Base-by-base conservation (phyloP, 2,113 vertebrate genomes). In the Eudyptes chrysolophus region DNA sequence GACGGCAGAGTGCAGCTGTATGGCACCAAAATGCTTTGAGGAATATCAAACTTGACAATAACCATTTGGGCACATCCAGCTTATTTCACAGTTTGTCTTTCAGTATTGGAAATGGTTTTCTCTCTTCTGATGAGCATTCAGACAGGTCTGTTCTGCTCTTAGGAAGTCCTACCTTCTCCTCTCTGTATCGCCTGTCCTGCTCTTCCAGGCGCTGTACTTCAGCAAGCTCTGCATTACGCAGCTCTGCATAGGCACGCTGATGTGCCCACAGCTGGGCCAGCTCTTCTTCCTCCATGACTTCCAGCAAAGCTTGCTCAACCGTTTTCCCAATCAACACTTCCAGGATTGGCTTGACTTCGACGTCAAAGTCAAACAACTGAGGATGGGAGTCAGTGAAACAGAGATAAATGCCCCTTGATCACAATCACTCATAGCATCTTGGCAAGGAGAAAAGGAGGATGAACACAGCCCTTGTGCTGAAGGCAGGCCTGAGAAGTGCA, bases 281-380 rank as follows among this genome's bases (percentile, higher is more conserved):
- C 97, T 99, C 99, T 66, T 99, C 99, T 93, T 99, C 99, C 90
- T 99, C 99, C 99, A 99, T 99, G 58, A 99, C 99, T 96, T 99
- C 99, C 96, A 99, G 96, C 80, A 99, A 98, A 29, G 99, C 97
- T 97, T 99, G 99, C 88, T 99, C 99, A 25, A 99, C 97, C 1
- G 98, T 99, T 96, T 99, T 99, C 6, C 99, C 99, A 94, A 99
- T 95, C 97, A 99, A 92, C 26, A 99, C 99, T 97, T 99, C 98
- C 96, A 99, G 90, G 61, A 99, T 82, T 0, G 99, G 99, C 89
- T 98, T 98, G 69, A 99, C 99, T 98, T 99, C 99, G 81, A 98
- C n/a, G 21, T 99, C 98, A 97, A 99, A 99, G 97, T 99, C 98
- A 98, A 99, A 99, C 66, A 99, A 95, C 99, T 99, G 97, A 93